phyloP scores from a whole-genome alignment of 2,113 vertebrate genomes.

The Himantopus leucocephalus region DNA sequence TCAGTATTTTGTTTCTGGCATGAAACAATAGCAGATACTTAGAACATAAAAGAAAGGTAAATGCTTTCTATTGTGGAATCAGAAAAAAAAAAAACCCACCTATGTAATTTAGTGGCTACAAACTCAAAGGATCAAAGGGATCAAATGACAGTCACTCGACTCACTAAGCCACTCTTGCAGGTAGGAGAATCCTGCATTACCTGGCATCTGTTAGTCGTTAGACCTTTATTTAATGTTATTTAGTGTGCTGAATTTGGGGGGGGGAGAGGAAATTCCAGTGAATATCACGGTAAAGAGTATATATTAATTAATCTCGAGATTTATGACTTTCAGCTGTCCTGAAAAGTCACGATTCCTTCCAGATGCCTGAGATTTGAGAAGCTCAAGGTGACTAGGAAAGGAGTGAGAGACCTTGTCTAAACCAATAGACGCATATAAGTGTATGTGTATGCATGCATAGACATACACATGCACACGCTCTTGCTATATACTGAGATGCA shows the following conservation, averaged over 20 bases:
- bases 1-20: neutral
- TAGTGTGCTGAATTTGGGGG: neutral
- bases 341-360: neutral
- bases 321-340: neutral
- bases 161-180: neutral
- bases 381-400: neutral
- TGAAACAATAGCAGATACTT: neutral
- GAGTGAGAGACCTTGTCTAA: neutral
- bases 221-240: neutral
- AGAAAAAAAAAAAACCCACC: neutral
- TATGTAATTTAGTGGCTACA: neutral
- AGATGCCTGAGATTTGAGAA: neutral
- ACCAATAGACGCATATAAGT: neutral
- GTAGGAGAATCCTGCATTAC: neutral
- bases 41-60: neutral
- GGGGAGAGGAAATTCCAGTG: neutral
- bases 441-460: neutral
- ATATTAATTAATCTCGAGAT: neutral
- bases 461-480: neutral
- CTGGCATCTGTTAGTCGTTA: neutral
- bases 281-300: neutral
- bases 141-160: neutral
- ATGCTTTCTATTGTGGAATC: neutral
- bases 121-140: neutral
- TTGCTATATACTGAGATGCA: constrained; percentile 36